phyloP scores from a whole-genome alignment of 2,113 vertebrate species.

The Pavo muticus region DNA sequence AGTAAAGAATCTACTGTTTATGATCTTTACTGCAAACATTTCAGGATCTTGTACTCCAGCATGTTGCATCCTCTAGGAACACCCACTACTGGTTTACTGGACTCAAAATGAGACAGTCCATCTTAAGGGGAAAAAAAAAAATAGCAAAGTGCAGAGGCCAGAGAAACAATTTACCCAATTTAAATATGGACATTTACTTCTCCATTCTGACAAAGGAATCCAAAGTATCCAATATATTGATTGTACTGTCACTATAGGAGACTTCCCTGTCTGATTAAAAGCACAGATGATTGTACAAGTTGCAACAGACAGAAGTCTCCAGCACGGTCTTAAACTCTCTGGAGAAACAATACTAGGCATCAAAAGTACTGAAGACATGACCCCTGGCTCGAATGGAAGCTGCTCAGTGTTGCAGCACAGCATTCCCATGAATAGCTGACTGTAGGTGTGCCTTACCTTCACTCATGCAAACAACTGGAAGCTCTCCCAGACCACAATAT shows the following conservation, averaged over 20 bases:
- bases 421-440: neutral
- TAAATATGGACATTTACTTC: neutral
- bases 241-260: neutral
- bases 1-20: neutral
- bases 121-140: neutral
- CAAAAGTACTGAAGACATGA: neutral
- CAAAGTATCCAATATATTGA: neutral
- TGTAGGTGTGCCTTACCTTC: neutral
- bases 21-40: neutral
- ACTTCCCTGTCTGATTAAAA: neutral
- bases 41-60: neutral
- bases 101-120: neutral
- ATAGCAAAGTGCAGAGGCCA: too few relatives aligned
- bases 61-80: neutral
- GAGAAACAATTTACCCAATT: neutral
- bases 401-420: neutral
- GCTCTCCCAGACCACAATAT: neutral
- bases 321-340: neutral
- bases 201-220: neutral
- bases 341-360: neutral
- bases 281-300: neutral
- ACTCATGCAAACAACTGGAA: neutral
- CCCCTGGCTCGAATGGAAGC: accelerated
- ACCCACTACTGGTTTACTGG: neutral
- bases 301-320: accelerated